Conservation (phyloP, 2,113 vertebrate genomes). For the Anser cygnoides region DNA sequence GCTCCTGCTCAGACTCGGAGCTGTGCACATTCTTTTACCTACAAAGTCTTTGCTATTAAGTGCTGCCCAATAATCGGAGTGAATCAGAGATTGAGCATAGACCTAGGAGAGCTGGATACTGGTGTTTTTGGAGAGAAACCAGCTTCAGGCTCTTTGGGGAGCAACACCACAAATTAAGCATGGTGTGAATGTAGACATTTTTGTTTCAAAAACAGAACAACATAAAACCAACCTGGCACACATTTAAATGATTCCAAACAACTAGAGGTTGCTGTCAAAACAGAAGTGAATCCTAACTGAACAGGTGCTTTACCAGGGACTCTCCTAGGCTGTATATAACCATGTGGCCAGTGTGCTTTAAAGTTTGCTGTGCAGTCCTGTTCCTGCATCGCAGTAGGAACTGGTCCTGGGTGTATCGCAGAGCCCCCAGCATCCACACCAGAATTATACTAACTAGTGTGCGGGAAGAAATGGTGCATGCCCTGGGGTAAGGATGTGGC, state of each 20-base stretch:
- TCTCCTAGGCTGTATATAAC: neutral
- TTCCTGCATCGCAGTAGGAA: neutral
- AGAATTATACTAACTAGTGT: neutral
- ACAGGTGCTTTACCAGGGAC: neutral
- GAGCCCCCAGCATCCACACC: neutral
- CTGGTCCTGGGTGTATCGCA: fast-evolving
- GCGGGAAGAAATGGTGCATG: neutral
- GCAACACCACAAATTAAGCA: neutral
- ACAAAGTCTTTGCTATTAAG: neutral
- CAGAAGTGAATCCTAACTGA: neutral
- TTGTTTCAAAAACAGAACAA: neutral
- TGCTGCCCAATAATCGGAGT: neutral
- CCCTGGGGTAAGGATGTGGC: neutral
- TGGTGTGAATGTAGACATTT: neutral
- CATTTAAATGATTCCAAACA: neutral
- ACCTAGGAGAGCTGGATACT: neutral
- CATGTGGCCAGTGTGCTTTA: fast-evolving
- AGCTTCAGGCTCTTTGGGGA: neutral
- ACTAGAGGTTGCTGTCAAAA: neutral
- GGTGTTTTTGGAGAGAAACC: neutral
- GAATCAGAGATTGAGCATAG: neutral
- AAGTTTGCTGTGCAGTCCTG: neutral
- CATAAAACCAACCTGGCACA: neutral
- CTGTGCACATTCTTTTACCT: neutral
- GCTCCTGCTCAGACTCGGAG: neutral